These are phyloP conservation scores for Callipepla californica DNA, from an alignment of 2,113 vertebrate species.

Conservation along the genomic window DNA sequence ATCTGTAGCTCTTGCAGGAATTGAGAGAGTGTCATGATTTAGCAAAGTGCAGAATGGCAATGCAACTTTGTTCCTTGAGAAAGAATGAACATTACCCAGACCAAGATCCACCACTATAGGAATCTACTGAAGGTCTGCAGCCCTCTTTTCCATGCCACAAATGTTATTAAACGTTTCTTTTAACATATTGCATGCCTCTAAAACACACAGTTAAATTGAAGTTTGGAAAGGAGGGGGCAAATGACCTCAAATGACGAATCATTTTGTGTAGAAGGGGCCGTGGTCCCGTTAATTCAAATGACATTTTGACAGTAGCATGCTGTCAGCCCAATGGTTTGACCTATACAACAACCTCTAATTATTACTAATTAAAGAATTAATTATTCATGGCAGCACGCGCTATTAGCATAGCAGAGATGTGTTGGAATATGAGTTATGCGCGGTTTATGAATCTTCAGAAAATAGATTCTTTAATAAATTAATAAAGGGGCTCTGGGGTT, in stretches of 20 bases:
- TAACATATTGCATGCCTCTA: slow-evolving; percentile 4
- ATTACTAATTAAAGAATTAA: slow-evolving; percentile 92
- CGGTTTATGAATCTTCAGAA: slow-evolving; percentile 91
- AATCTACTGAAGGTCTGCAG: background rate
- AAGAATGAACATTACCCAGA: background rate
- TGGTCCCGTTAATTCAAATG: slow-evolving; percentile 73
- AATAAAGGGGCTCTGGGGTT: slow-evolving; percentile 93
- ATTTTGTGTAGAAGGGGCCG: slow-evolving; percentile 35
- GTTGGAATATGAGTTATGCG: slow-evolving; percentile 85
- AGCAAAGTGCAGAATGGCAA: background rate
- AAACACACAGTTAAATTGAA: background rate
- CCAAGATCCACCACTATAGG: background rate
- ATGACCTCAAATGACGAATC: background rate
- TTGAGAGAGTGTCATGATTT: background rate
- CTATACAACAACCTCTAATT: slow-evolving; percentile 86
- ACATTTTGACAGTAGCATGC: slow-evolving; percentile 81
- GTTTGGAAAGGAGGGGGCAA: background rate
- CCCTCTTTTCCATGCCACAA: slow-evolving; percentile 3
- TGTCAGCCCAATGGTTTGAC: slow-evolving; percentile 84
- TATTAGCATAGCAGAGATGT: slow-evolving; percentile 88
- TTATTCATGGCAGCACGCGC: slow-evolving; percentile 82
- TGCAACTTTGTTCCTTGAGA: background rate
- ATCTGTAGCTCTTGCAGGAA: background rate
- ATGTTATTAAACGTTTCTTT: slow-evolving; percentile 47
- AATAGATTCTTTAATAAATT: slow-evolving; percentile 94